Evolutionary conservation across 2,797 vertebrate species (phyloP).

Genomic region (Psittacula derbiana): DNA sequence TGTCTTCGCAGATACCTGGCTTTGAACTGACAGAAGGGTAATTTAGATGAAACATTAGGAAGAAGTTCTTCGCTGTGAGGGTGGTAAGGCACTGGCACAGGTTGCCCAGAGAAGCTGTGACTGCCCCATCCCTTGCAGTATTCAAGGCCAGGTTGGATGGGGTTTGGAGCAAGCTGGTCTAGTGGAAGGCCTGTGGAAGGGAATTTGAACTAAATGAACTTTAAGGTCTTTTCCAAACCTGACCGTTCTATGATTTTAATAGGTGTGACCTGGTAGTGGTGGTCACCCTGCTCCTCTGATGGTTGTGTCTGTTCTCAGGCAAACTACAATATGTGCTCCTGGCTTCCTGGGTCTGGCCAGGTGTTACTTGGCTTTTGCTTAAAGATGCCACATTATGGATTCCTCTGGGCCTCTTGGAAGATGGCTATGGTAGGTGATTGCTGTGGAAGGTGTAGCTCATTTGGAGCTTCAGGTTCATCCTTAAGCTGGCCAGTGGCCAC

Average conservation of each 20-base stretch:
- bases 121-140: not conserved
- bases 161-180: not conserved
- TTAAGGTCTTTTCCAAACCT: not conserved
- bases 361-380: not conserved
- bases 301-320: not conserved
- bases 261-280: fast-evolving
- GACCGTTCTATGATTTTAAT: not conserved
- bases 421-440: not conserved
- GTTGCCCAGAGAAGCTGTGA: not conserved
- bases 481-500: not conserved
- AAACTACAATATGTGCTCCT: not conserved
- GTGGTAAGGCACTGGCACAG: not conserved
- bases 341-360: not conserved
- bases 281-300: not conserved
- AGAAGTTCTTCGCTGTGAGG: not conserved
- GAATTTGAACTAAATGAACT: not conserved
- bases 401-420: not conserved
- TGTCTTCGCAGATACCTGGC: not conserved
- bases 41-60: not conserved
- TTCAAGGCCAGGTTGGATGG: not conserved
- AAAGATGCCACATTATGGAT: not conserved
- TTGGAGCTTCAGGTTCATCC: not conserved
- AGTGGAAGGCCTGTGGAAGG: not conserved
- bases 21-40: not conserved
- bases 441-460: not conserved